phyloP scores from a whole-genome alignment of 64 coral and sea anemone species.

The Catalaphyllia jardinei region DNA sequence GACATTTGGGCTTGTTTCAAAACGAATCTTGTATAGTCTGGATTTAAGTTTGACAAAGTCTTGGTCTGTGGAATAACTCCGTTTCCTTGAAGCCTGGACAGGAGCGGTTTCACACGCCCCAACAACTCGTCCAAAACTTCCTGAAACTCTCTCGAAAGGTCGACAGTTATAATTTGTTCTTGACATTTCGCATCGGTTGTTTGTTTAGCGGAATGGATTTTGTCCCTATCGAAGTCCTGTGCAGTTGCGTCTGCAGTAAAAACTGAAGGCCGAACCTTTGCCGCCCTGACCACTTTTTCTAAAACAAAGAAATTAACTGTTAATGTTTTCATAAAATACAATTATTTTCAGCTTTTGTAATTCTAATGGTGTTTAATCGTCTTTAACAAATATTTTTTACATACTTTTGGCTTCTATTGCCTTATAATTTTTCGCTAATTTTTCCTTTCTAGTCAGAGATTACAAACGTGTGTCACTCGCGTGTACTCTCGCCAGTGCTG shows the following conservation, averaged over 20 bases:
- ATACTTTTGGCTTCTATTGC: no score
- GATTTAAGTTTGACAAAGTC: conserved; percentile 34
- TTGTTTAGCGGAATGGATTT: background rate
- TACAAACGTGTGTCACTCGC: no score
- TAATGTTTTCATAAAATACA: background rate
- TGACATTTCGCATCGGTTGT: background rate
- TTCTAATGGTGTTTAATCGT: no score
- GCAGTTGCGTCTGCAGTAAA: conserved; percentile 14
- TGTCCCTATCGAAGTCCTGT: background rate
- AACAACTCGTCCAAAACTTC: conserved; percentile 66
- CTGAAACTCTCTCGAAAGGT: conserved; percentile 69
- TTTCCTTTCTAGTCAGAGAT: no score
- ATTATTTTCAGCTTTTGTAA: no score
- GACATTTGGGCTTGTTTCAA: conserved; percentile 76
- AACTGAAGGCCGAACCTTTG: conserved; percentile 74
- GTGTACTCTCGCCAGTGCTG: no score
- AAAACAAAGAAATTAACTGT: background rate
- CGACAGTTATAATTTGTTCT: conserved; percentile 28
- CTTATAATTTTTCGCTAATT: no score
- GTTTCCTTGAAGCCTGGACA: conserved; percentile 59
- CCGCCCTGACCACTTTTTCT: conserved; percentile 77
- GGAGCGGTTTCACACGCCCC: conserved; percentile 54
- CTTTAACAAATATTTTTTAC: no score
- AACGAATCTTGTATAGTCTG: conserved; percentile 81
- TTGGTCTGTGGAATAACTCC: conserved; percentile 22